phyloP scores from a whole-genome alignment of 2,888 invertebrate species.

The Operophtera brumata region DNA sequence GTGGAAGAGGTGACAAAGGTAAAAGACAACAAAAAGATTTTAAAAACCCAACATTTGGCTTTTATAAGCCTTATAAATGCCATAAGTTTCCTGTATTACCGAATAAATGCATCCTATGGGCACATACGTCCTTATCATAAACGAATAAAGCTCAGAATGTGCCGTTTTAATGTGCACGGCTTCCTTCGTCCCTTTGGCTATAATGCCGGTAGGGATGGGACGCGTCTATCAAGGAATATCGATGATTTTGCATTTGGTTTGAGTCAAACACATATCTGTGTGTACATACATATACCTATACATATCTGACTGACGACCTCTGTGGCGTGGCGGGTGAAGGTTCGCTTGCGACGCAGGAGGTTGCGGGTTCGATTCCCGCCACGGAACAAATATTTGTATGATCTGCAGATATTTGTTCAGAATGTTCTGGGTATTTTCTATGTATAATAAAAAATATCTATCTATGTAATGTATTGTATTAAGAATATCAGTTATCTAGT shows the following conservation, averaged over 20 bases:
- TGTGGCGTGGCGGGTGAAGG: too few relatives aligned
- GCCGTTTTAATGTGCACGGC: slow-evolving; percentile 57
- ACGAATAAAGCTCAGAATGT: slow-evolving; percentile 58
- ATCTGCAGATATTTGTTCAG: too few relatives aligned
- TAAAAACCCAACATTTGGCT: not conserved
- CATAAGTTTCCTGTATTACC: slow-evolving; percentile 13
- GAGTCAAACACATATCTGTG: too few relatives aligned
- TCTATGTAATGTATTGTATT: too few relatives aligned
- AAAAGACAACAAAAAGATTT: not conserved
- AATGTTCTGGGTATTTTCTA: too few relatives aligned
- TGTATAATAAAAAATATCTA: too few relatives aligned
- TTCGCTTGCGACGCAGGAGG: too few relatives aligned
- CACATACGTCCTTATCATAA: slow-evolving; percentile 55
- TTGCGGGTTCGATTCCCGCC: too few relatives aligned
- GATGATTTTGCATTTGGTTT: not conserved
- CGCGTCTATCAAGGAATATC: not conserved
- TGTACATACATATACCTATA: too few relatives aligned
- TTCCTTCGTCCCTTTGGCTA: slow-evolving; percentile 52
- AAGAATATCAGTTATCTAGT: too few relatives aligned
- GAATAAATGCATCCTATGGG: slow-evolving; percentile 34
- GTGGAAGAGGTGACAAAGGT: not conserved
- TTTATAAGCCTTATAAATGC: slow-evolving; percentile 6
- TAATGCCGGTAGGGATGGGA: slow-evolving; percentile 42
- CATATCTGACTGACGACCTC: too few relatives aligned
- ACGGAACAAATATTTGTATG: too few relatives aligned